Conservation (phyloP, 1,140 invertebrate species). For the Bombus turneri region DNA sequence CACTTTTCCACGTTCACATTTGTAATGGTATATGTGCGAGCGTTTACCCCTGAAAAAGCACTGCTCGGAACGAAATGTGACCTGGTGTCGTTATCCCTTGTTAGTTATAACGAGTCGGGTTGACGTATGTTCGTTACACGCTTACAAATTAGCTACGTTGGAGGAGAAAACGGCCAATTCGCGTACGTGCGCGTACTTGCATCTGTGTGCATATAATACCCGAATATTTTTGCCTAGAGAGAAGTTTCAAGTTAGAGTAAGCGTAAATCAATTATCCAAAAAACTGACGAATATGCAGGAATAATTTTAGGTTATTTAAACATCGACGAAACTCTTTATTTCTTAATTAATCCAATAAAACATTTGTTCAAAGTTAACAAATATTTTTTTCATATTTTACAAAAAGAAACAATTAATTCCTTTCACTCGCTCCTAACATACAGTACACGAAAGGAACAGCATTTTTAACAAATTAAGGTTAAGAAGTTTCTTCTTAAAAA, state of each 20-base stretch:
- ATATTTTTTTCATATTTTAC: too few species aligned
- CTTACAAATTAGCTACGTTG: slow-evolving; percentile 73
- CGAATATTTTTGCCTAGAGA: neutral
- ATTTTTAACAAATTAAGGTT: too few species aligned
- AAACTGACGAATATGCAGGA: neutral
- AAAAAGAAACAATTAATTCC: too few species aligned
- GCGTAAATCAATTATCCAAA: too few species aligned
- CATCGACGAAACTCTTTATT: neutral
- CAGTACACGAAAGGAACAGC: too few species aligned
- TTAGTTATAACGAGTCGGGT: slow-evolving; percentile 75
- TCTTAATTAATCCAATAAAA: too few species aligned
- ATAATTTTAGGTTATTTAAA: neutral
- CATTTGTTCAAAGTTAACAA: too few species aligned
- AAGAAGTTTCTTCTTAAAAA: too few species aligned
- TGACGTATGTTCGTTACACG: slow-evolving; percentile 71
- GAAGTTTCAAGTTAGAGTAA: neutral
- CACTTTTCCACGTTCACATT: neutral
- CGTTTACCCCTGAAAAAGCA: slow-evolving; percentile 52
- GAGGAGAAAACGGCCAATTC: slow-evolving; percentile 28
- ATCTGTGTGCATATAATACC: too few species aligned
- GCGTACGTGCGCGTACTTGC: neutral
- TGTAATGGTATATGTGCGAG: neutral
- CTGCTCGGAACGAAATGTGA: slow-evolving; percentile 54
- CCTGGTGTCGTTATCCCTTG: slow-evolving; percentile 75
- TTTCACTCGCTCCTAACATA: too few species aligned